phyloP scores from a whole-genome alignment of 2,797 vertebrate species.

The Telmatherina bonti region DNA sequence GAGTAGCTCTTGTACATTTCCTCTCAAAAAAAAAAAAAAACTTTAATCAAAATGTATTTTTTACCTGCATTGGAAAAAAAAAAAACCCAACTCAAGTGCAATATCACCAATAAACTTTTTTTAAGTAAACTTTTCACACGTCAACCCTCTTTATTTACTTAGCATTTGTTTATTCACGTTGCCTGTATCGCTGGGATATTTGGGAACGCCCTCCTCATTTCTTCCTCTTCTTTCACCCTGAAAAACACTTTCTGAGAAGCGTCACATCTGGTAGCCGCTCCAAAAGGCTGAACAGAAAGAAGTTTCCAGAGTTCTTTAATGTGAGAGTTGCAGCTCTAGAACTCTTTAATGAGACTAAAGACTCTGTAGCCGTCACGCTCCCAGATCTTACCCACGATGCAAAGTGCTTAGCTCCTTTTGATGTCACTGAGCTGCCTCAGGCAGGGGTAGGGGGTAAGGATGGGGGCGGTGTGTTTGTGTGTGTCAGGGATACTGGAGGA shows the following conservation, averaged over 20 bases:
- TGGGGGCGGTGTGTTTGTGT: conserved; percentile 70
- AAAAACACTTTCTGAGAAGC: conserved; percentile 35
- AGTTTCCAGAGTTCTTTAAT: conserved; percentile 76
- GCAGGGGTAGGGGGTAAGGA: conserved; percentile 74
- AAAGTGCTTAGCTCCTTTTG: conserved; percentile 83
- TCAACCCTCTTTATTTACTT: background rate
- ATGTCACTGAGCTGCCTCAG: conserved; percentile 78
- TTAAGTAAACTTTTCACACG: conserved; percentile 51
- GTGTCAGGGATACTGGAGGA: conserved; percentile 49
- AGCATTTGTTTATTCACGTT: conserved; percentile 28
- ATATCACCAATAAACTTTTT: conserved; percentile 79
- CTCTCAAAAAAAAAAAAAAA: conserved; percentile 20
- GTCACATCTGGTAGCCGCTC: conserved; percentile 58
- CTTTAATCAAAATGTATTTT: conserved; percentile 48
- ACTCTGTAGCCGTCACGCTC: conserved; percentile 79
- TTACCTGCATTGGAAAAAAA: conserved; percentile 46
- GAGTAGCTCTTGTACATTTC: conserved; percentile 32
- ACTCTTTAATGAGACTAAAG: conserved; percentile 84
- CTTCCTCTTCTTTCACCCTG: conserved; percentile 3
- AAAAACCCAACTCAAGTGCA: conserved; percentile 69
- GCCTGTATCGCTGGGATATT: conserved; percentile 12
- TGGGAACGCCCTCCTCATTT: conserved; percentile 2
- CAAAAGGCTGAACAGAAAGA: conserved; percentile 61
- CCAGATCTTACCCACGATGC: conserved; percentile 83
- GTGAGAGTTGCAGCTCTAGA: conserved; percentile 72